Evolutionary conservation across 35 echinoderm and acorn worm genomes (phyloP).

Genomic region (Anneissia japonica): DNA sequence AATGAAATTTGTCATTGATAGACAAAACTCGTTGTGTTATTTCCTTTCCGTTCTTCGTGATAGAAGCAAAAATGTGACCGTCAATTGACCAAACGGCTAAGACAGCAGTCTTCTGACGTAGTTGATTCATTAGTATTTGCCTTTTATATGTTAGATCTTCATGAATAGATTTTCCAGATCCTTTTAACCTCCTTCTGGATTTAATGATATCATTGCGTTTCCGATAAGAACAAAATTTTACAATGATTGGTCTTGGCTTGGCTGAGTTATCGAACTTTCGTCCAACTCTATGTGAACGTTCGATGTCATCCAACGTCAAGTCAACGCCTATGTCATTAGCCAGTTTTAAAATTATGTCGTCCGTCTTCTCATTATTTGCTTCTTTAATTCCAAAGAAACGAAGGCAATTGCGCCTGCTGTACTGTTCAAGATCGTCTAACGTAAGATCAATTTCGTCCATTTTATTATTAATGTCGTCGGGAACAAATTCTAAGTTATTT

Average conservation of each 20-base stretch:
- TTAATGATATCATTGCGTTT: background rate
- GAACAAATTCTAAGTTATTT: too few species aligned
- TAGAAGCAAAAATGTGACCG: too few species aligned
- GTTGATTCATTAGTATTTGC: too few species aligned
- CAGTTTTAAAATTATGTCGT: constrained; percentile 14
- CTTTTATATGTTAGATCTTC: constrained; percentile 25
- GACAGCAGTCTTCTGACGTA: too few species aligned
- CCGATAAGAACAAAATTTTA: constrained; percentile 12
- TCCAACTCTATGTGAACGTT: background rate
- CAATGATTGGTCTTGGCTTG: background rate
- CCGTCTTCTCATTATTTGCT: constrained; percentile 24
- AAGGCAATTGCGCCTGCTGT: constrained; percentile 8
- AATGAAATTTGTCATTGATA: too few species aligned
- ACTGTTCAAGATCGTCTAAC: constrained; percentile 31
- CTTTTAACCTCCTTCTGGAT: background rate
- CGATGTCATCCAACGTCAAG: background rate
- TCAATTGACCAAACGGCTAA: too few species aligned
- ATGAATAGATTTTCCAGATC: background rate
- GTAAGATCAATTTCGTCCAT: background rate
- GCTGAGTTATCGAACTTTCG: background rate
- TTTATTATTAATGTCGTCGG: background rate
- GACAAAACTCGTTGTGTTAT: too few species aligned
- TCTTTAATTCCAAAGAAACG: constrained; percentile 32
- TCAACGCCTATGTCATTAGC: background rate
- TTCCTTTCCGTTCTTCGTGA: too few species aligned